These are phyloP conservation scores for Fragum fragum DNA, from an alignment of 2,888 invertebrate species.

Conservation along the genomic window DNA sequence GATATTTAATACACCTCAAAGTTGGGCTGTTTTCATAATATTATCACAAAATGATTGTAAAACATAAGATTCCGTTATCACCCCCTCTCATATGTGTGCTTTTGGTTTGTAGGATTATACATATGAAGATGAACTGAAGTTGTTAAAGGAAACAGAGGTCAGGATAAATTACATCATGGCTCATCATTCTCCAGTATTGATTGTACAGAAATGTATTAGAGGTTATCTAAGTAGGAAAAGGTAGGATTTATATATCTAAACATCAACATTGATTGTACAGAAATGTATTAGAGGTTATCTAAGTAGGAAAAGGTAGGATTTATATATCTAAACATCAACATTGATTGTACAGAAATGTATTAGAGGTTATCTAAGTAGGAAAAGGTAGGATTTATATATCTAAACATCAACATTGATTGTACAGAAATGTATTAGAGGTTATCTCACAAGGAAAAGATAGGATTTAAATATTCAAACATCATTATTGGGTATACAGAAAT, in stretches of 20 bases:
- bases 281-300: conserved; percentile 82
- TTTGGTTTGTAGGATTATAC: conserved; percentile 70
- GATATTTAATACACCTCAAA: too few relatives aligned
- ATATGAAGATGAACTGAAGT: conserved; percentile 73
- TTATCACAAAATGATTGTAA: too few relatives aligned
- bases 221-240: conserved; percentile 80
- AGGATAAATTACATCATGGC: conserved; percentile 82
- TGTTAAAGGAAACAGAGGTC: conserved; percentile 67
- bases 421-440: conserved; percentile 83
- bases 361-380: conserved; percentile 81
- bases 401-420: conserved; percentile 83
- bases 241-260: conserved; percentile 48
- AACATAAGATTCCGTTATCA: too few relatives aligned
- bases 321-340: conserved; percentile 72
- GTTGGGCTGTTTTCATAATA: too few relatives aligned
- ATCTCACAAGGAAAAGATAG: conserved; percentile 77
- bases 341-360: conserved; percentile 84
- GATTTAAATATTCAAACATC: neutral
- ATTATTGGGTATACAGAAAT: neutral
- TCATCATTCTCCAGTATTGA: conserved; percentile 84
- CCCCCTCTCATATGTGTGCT: neutral
- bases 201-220: conserved; percentile 83
- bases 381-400: conserved; percentile 62
- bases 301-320: conserved; percentile 72
- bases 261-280: conserved; percentile 85